A percentile compares a stretch with the other conserved stretches of the same genome.
Conservation (phyloP, 1,140 invertebrate genomes). For the Ooceraea biroi region DNA sequence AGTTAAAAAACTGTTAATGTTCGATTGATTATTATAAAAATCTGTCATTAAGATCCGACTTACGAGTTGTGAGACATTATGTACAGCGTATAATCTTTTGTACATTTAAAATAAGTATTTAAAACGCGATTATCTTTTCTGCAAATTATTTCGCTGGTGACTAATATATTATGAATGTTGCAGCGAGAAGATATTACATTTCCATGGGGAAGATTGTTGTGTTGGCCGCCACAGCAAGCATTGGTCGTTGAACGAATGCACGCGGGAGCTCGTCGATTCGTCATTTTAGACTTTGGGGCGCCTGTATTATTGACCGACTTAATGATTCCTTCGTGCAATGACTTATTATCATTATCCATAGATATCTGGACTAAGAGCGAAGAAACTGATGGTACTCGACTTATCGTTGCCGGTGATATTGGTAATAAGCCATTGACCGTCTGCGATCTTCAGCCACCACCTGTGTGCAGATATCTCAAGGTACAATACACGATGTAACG, state of each 20-base stretch:
- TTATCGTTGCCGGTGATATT: slow-evolving; percentile 95
- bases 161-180: slow-evolving; percentile 59
- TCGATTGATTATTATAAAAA: neutral
- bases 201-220: slow-evolving; percentile 92
- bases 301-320: slow-evolving; percentile 95
- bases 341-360: slow-evolving; percentile 94
- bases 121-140: slow-evolving; percentile 24
- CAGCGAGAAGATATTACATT: slow-evolving; percentile 84
- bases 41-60: slow-evolving; percentile 2
- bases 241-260: slow-evolving; percentile 97
- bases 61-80: neutral
- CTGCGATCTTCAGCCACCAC: slow-evolving; percentile 95
- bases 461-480: slow-evolving; percentile 95
- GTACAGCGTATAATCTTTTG: slow-evolving; percentile 19
- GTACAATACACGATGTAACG: slow-evolving; percentile 83
- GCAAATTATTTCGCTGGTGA: neutral
- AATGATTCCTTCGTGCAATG: slow-evolving; percentile 94
- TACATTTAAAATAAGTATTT: slow-evolving; percentile 20
- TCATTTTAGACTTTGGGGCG: slow-evolving; percentile 96
- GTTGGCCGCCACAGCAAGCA: slow-evolving; percentile 92
- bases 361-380: slow-evolving; percentile 96
- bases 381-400: slow-evolving; percentile 92
- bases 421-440: slow-evolving; percentile 93
- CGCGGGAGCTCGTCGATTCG: slow-evolving; percentile 94
- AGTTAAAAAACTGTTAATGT: neutral